Base-by-base conservation (phyloP, 2,797 vertebrate genomes). In the Chlorospingus semifuscus region DNA sequence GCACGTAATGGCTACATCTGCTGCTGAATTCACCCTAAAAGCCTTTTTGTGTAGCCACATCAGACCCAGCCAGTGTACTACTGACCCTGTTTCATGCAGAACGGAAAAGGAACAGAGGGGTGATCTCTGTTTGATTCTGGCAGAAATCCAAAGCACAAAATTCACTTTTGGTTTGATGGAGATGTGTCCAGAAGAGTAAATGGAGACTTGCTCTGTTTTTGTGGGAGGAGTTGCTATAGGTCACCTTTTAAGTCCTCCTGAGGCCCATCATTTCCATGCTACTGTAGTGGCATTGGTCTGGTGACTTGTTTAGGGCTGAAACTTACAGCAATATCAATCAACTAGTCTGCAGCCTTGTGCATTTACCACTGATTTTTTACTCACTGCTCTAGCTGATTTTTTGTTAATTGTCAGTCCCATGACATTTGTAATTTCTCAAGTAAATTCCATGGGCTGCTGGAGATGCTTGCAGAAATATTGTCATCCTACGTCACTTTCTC, bases 1-100 rank as follows among this genome's bases (percentile, higher is more conserved):
- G 50, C 19, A 32, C 0, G 0, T 47, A 60, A 44, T 1, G 1
- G 66, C 46, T 71, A 36, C 72, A 65, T 83, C 65, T 0, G 0
- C 68, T 77, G 75, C 64, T 91, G 79, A 91, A 81, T 39, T 83
- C 27, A 12, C 15, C 65, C 69, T 41, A 23, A 74, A 81, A 94
- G n/a, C 22, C 2, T 52, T 55, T 89, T 56, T 41, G 47, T 44
- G 64, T 53, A 91, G 74, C 27, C 68, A 36, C 72, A 55, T 81
- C 68, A 78, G 57, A 32, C 15, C 34, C 0, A 1, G 49, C 39
- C 53, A 10, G 0, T 20, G 39, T 21, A 65, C n/a, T 32, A 59
- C 7, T 72, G 59, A 57, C 36, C 37, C 61, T 20, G 11, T 49
- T 57, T 37, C 37, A 37, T 9, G 6, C 0, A 0, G 41, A 76